Percentiles rank a stretch among this genome's conserved stretches.
Conservation (phyloP, 92 coral and sea anemone genomes). For the Actinostola sp. region DNA sequence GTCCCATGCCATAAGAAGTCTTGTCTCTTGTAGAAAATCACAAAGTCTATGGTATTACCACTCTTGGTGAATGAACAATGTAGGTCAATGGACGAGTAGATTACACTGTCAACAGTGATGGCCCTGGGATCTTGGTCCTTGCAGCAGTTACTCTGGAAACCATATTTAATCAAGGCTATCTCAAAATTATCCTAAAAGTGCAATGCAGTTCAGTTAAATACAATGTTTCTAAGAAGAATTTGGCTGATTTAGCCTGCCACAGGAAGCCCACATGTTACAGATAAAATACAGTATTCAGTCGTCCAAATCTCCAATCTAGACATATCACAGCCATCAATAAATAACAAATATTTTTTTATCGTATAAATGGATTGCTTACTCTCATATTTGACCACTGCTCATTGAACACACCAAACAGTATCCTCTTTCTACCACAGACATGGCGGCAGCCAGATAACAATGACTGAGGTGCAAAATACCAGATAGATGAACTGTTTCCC, state of each 20-base stretch:
- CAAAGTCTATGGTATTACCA: conserved; percentile 40
- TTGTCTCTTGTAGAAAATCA: conserved; percentile 58
- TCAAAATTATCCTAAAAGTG: conserved; percentile 29
- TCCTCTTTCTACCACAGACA: conserved; percentile 39
- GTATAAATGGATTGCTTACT: no score
- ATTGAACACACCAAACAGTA: conserved; percentile 42
- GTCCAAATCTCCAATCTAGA: no score
- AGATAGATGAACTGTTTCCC: conserved; percentile 26
- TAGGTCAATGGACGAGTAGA: conserved; percentile 27
- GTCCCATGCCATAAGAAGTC: conserved; percentile 70
- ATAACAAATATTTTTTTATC: no score
- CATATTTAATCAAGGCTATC: conserved; percentile 15
- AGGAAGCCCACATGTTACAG: no score
- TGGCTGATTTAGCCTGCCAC: no score
- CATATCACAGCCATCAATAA: no score
- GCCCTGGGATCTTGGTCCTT: conserved; percentile 59
- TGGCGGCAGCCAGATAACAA: conserved; percentile 15
- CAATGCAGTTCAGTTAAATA: no score
- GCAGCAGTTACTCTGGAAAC: conserved; percentile 45
- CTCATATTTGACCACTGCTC: conserved; percentile 13
- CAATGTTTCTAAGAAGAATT: no score
- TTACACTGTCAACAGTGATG: conserved; percentile 12
- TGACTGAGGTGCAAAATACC: conserved; percentile 41
- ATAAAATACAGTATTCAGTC: no score
- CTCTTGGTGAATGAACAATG: conserved; percentile 25